Conservation (phyloP, 1,140 invertebrate genomes). For the Drosophila simulans region DNA sequence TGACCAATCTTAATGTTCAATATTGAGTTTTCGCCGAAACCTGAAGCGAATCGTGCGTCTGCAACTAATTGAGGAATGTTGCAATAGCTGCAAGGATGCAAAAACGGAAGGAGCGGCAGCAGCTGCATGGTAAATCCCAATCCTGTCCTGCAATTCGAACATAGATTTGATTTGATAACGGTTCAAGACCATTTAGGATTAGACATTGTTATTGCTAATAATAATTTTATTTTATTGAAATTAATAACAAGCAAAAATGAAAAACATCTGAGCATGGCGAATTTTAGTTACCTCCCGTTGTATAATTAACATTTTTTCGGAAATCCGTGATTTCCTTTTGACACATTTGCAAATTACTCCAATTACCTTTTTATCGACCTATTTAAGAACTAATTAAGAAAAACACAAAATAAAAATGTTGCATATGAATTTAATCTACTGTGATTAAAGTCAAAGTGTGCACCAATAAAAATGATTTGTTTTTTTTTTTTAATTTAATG, state of each 20-base stretch:
- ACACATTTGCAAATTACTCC: not conserved
- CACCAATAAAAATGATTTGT: not conserved
- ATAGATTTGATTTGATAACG: not conserved
- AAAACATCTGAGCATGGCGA: no score
- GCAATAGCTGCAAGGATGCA: constrained; percentile 6
- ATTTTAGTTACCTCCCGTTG: no score
- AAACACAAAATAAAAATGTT: no score
- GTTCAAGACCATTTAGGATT: no score
- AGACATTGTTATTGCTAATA: no score
- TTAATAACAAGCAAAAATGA: no score
- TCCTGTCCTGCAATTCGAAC: not conserved
- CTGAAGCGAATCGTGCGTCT: constrained; percentile 11
- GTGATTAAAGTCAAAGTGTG: not conserved
- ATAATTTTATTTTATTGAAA: no score
- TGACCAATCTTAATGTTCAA: constrained; percentile 48
- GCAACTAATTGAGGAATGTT: constrained; percentile 49
- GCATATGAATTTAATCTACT: constrained; percentile 4
- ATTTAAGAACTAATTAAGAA: constrained; percentile 23
- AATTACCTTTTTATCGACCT: constrained; percentile 19
- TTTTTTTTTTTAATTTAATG: constrained; percentile 14
- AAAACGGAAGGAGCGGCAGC: not conserved
- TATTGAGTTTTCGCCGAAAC: constrained; percentile 22
- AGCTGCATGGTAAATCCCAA: constrained; percentile 2
- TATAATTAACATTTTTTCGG: no score
- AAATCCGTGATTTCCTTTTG: not conserved